Evolutionary conservation across 2,888 invertebrate species (phyloP), one percentile per base, ranked within the genome.

Genomic region (Zeuzera pyrina): DNA sequence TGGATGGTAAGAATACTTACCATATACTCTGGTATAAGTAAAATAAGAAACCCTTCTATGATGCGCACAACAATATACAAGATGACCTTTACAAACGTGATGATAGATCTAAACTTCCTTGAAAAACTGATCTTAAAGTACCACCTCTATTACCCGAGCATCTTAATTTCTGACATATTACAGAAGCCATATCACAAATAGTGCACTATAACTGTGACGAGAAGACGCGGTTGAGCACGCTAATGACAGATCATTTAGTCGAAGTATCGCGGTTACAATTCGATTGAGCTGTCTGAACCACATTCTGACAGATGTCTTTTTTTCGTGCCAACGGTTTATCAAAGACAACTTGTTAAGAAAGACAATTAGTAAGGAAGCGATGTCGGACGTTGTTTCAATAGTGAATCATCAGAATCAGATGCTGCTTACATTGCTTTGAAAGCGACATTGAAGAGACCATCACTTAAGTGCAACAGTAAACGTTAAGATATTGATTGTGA

Each of bases 201-300:
- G n/a, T n/a, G n/a, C n/a, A n/a, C n/a, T n/a, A n/a, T 22, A 10
- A 22, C n/a, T 22, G 22, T 10, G 22, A 22, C 22, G 22, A 22
- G 22, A 22, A n/a, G 22, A 22, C n/a, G 22, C 10, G 2, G 22
- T 22, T 22, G 11, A 22, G 51, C 52, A 47, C 52, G 51, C 50
- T 71, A 72, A 71, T 67, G 70, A 72, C 67, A 53, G 56, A 58
- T 57, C 62, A 66, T 72, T 76, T 71, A 70, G 66, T 61, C 57
- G 52, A 15, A 15, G 28, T 28, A 28, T 28, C 15, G 25, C 25
- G 14, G 12, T 29, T 29, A 40, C 47, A 49, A 54, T 55, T 47
- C 57, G 57, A 72, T 72, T 67, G 71, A 73, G 65, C 53, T 45
- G 63, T 71, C 57, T 28, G 28, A n/a, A 28, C 28, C 39, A 30